Evolutionary conservation across 2,888 invertebrate genomes (phyloP).

Genomic region (Diadegma fenestrale): DNA sequence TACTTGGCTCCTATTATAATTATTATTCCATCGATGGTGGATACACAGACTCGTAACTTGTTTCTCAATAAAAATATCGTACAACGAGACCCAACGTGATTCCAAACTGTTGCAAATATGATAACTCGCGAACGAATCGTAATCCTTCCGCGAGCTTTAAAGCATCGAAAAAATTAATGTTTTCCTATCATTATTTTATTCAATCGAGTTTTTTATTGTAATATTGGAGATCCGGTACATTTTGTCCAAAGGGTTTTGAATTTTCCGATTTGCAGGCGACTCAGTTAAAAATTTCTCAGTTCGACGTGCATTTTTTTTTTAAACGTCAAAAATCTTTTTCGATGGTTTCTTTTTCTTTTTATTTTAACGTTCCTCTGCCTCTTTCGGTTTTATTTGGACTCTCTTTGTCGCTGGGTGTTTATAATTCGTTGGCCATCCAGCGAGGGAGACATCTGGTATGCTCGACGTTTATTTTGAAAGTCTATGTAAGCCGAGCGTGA

Average conservation of each 20-base stretch:
- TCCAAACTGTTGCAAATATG: not conserved
- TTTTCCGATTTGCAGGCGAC: not conserved
- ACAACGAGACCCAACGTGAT: not conserved
- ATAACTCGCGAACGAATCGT: not conserved
- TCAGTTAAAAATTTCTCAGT: not conserved
- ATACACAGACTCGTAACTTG: not conserved
- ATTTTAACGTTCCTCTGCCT: not conserved
- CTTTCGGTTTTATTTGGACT: too few relatives aligned
- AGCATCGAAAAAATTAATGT: not conserved
- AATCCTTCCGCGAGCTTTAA: not conserved
- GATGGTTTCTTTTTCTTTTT: not conserved
- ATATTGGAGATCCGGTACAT: not conserved
- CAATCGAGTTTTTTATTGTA: not conserved
- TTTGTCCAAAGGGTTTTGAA: not conserved
- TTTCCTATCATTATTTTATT: not conserved
- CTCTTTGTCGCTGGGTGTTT: not conserved
- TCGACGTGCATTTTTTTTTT: not conserved
- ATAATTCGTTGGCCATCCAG: constrained; percentile 11
- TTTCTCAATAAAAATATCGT: not conserved
- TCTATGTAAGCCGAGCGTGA: constrained; percentile 59
- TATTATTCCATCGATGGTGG: not conserved
- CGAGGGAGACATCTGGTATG: constrained; percentile 44
- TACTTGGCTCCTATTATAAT: not conserved
- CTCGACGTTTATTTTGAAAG: constrained; percentile 34
- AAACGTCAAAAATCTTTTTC: not conserved